These are phyloP conservation scores for Sclerodermus sp. DNA, from an alignment of 2,888 invertebrate genomes.

Conservation along the genomic window DNA sequence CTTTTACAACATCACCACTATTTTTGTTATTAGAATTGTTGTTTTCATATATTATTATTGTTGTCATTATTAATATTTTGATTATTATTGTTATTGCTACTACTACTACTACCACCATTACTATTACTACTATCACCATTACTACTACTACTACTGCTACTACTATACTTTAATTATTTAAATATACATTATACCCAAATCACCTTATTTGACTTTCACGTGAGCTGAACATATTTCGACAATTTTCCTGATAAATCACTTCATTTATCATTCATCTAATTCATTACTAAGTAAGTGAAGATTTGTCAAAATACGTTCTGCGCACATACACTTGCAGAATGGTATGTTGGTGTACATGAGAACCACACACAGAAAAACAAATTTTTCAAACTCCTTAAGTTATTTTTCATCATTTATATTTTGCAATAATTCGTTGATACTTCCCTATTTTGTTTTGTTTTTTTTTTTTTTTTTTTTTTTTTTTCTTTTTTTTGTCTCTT, in stretches of 20 bases:
- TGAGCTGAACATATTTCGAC: slow-evolving; percentile 46
- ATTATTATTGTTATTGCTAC: too few relatives aligned
- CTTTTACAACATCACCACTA: too few relatives aligned
- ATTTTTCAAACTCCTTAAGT: slow-evolving; percentile 45
- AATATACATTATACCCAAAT: slow-evolving; percentile 41
- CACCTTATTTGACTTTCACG: slow-evolving; percentile 41
- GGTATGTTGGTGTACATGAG: slow-evolving; percentile 72
- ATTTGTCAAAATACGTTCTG: slow-evolving; percentile 48
- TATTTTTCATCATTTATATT: slow-evolving; percentile 28
- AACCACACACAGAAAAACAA: slow-evolving; percentile 59
- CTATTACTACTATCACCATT: too few relatives aligned
- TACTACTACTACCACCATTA: too few relatives aligned
- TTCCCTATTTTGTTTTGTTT: slow-evolving; percentile 6
- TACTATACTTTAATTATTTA: slow-evolving; percentile 12
- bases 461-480: slow-evolving; percentile 16
- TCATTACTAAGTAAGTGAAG: neutral
- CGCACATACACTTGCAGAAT: slow-evolving; percentile 61
- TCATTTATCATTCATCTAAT: slow-evolving; percentile 2
- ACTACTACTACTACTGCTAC: neutral
- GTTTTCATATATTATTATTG: too few relatives aligned
- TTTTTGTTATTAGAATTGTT: too few relatives aligned
- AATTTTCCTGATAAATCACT: slow-evolving; percentile 9
- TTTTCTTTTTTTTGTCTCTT: slow-evolving; percentile 28
- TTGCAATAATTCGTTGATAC: slow-evolving; percentile 35
- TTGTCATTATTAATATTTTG: too few relatives aligned